A percentile compares a stretch with the other conserved stretches of the same genome.
phyloP scores from a whole-genome alignment of 2,113 vertebrate species.

The Scomber japonicus region DNA sequence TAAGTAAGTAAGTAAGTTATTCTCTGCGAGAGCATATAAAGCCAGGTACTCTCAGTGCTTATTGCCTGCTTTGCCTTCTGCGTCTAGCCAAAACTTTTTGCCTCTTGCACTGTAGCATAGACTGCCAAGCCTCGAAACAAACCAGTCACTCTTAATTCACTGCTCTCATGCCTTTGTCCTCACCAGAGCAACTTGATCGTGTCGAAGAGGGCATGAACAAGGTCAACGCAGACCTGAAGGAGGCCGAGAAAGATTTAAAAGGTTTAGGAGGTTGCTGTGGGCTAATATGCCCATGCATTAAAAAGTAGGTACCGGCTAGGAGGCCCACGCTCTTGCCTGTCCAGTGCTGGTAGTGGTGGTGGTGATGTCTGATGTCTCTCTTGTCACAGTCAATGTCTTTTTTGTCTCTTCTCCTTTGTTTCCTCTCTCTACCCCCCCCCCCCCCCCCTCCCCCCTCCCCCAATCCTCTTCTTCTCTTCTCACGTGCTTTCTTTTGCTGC shows the following conservation, averaged over 20 bases:
- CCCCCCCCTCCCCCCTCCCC: conserved; percentile 85
- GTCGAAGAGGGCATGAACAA: conserved; percentile 99
- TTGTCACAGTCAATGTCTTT: conserved; percentile 99
- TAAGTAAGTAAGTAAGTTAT: too few relatives aligned
- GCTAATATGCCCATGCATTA: conserved; percentile 98
- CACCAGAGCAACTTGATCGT: conserved; percentile 99
- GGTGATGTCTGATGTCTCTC: conserved; percentile 85
- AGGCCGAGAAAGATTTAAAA: conserved; percentile 99
- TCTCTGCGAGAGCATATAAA: background rate
- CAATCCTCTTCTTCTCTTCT: conserved; percentile 89
- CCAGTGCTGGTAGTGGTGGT: conserved; percentile 86
- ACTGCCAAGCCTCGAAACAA: conserved; percentile 49
- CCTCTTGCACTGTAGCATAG: conserved; percentile 66
- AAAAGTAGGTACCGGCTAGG: conserved; percentile 97
- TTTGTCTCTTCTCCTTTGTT: conserved; percentile 95
- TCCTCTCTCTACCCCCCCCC: conserved; percentile 85
- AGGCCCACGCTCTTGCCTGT: conserved; percentile 90
- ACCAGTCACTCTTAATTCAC: conserved; percentile 92
- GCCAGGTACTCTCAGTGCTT: conserved; percentile 19
- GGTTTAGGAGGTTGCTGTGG: conserved; percentile 99
- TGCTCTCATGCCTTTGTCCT: conserved; percentile 98
- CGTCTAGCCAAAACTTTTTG: conserved; percentile 39
- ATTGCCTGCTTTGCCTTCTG: conserved; percentile 62
- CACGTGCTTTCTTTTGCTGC: conserved; percentile 88
- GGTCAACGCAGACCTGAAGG: conserved; percentile 99